Evolutionary conservation across 2,113 vertebrate genomes (phyloP).

Genomic region (Eonycteris spelaea): DNA sequence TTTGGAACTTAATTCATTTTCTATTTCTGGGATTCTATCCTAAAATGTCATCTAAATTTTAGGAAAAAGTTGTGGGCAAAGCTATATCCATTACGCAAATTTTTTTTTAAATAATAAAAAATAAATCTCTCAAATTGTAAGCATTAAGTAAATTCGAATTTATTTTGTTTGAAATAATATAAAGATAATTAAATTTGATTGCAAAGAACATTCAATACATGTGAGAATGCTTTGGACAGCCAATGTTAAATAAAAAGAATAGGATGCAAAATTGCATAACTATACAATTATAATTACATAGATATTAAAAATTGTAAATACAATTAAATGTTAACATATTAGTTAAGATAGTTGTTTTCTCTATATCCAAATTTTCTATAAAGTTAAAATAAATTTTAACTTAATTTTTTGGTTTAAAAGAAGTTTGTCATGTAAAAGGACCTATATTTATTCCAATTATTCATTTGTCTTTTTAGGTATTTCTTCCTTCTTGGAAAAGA

Average conservation of each 20-base stretch:
- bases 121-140: not conserved
- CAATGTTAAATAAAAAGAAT: not conserved
- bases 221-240: not conserved
- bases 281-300: not conserved
- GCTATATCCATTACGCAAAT: not conserved
- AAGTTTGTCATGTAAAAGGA: not conserved
- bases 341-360: not conserved
- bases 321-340: conserved; percentile 6
- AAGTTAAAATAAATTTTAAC: not conserved
- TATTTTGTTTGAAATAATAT: not conserved
- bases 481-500: conserved; percentile 58
- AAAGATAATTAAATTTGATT: not conserved
- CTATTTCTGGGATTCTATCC: not conserved
- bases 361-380: conserved; percentile 17
- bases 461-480: conserved; percentile 38
- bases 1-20: not conserved
- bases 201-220: not conserved
- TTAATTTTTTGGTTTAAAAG: conserved; percentile 5
- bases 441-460: not conserved
- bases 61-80: not conserved
- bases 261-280: not conserved
- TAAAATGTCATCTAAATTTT: conserved; percentile 8
- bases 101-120: not conserved
- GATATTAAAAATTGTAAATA: conserved; percentile 5
- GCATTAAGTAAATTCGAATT: not conserved